Percentiles rank a stretch among this genome's conserved stretches.
These are phyloP conservation scores for Busseola fusca DNA, from an alignment of 2,888 invertebrate genomes.

Conservation along the genomic window DNA sequence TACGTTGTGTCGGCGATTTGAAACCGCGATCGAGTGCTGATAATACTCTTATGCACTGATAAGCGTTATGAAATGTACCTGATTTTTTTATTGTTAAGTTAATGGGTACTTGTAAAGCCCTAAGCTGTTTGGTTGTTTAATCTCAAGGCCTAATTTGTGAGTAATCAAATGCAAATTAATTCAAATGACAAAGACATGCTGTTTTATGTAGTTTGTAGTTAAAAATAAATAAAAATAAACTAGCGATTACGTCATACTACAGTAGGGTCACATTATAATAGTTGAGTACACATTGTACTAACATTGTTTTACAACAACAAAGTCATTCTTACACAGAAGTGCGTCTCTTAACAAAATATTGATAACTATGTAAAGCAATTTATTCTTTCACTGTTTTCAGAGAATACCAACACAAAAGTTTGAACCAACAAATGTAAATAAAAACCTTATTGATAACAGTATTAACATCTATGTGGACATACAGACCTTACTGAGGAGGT, in stretches of 20 bases:
- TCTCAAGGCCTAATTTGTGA: constrained; percentile 31
- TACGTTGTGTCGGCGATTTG: constrained; percentile 35
- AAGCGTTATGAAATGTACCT: constrained; percentile 50
- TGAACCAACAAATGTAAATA: constrained; percentile 77
- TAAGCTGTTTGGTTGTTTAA: constrained; percentile 29
- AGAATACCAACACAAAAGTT: constrained; percentile 70
- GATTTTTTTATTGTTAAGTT: constrained; percentile 51
- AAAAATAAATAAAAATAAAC: constrained; percentile 40
- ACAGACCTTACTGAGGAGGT: constrained; percentile 71
- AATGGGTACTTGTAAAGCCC: constrained; percentile 45
- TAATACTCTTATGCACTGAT: constrained; percentile 48
- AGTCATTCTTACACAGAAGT: not conserved
- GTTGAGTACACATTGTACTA: not conserved
- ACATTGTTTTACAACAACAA: constrained; percentile 11
- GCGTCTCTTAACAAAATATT: not conserved
- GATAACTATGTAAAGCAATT: not conserved
- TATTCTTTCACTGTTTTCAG: constrained; percentile 68
- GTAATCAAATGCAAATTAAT: constrained; percentile 41
- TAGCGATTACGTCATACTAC: constrained; percentile 20
- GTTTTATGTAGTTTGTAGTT: constrained; percentile 13
- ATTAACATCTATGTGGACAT: constrained; percentile 81
- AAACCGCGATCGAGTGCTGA: constrained; percentile 46
- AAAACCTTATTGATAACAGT: constrained; percentile 78
- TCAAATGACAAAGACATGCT: constrained; percentile 20
- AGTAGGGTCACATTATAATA: constrained; percentile 16